Evolutionary conservation across 2,797 vertebrate species (phyloP).

Genomic region (Neosalanx taihuensis): DNA sequence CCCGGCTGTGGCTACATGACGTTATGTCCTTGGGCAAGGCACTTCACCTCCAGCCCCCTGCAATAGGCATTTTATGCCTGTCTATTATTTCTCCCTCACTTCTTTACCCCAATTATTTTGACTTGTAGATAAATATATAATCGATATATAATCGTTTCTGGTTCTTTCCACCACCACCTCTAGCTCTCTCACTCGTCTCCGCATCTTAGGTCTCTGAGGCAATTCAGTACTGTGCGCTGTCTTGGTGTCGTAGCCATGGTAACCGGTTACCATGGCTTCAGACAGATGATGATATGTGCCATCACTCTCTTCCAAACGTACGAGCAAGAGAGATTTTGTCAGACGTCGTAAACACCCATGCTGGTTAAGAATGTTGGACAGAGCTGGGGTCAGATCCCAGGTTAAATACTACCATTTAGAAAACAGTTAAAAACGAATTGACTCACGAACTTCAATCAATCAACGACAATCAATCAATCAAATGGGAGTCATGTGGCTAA

Average conservation of each 20-base stretch:
- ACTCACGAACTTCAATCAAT: no score
- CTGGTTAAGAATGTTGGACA: neutral
- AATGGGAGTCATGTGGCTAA: no score
- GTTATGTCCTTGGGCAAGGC: no score
- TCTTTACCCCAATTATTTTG: no score
- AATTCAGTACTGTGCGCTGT: neutral
- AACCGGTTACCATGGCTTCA: slow-evolving; percentile 13
- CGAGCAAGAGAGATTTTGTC: neutral
- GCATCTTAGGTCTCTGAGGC: neutral
- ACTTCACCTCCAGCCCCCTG: neutral
- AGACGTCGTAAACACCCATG: neutral
- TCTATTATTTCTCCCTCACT: no score
- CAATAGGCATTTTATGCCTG: neutral
- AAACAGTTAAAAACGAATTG: no score
- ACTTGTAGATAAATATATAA: no score
- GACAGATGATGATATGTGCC: slow-evolving; percentile 18
- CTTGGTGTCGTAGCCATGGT: slow-evolving; percentile 16
- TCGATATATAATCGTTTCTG: no score
- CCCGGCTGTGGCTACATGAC: no score
- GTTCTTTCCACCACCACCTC: neutral
- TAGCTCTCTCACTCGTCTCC: neutral
- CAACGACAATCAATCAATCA: no score
- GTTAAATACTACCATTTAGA: neutral
- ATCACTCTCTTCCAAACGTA: neutral
- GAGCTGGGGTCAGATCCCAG: neutral